Conservation (phyloP, 64 coral and sea anemone genomes). For the Montipora capricornis region DNA sequence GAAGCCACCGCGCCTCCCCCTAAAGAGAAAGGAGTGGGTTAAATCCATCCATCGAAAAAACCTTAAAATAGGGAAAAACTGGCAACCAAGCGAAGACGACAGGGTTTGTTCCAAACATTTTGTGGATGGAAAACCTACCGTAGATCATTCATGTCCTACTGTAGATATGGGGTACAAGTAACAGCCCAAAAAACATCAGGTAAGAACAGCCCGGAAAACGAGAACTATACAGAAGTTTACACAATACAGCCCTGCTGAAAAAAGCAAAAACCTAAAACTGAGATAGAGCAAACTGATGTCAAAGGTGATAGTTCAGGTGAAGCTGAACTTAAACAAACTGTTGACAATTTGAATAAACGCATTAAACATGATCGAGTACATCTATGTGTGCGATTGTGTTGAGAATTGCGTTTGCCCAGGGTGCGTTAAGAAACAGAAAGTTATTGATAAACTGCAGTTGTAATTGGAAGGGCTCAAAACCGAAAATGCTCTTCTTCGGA, state of each 20-base stretch:
- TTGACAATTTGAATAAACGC: neutral
- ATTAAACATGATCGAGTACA: constrained; percentile 60
- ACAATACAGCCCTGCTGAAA: neutral
- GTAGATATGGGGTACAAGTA: constrained; percentile 26
- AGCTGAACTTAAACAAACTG: constrained; percentile 31
- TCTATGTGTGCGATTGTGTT: constrained; percentile 28
- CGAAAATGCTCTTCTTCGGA: constrained; percentile 16
- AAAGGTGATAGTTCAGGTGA: constrained; percentile 31
- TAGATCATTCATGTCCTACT: constrained; percentile 37
- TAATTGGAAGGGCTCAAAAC: neutral
- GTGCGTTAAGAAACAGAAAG: neutral
- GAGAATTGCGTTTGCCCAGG: neutral
- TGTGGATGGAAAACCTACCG: constrained; percentile 39
- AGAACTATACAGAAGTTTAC: neutral
- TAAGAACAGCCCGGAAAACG: constrained; percentile 12
- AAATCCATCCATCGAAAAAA: constrained; percentile 71
- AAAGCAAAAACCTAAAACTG: neutral
- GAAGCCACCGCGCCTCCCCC: neutral
- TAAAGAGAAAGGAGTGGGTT: constrained; percentile 14
- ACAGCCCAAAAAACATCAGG: neutral
- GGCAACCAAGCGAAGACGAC: constrained; percentile 41
- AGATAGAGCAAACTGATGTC: constrained; percentile 14
- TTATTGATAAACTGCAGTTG: neutral
- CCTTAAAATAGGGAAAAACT: constrained; percentile 60
- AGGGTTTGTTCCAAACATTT: constrained; percentile 62